Evolutionary conservation across 2,888 invertebrate species (phyloP), one percentile per base, ranked within the genome.

Genomic region (Stenurella melanura): DNA sequence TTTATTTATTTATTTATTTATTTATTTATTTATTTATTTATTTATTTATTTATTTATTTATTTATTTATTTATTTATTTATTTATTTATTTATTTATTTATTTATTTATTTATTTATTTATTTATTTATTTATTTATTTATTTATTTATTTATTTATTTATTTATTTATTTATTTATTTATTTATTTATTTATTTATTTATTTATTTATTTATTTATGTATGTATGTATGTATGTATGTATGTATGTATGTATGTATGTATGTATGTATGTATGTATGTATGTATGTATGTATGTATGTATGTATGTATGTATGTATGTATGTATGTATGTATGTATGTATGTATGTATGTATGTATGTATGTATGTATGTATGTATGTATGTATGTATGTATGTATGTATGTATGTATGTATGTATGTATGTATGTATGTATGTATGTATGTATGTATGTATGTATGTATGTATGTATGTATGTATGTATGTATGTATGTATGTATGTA

Each of bases 221-320:
- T 42, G 42, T 42, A 42, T 42, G 42, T 42, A 42, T 42, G 42
- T 42, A 42, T 42, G 42, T 42, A 42, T 42, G 42, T 42, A 42
- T 42, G 42, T 42, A 42, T 42, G 42, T 42, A 42, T 42, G 42
- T 42, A 42, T 42, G 42, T 42, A 42, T 42, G 42, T 42, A 42
- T 42, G 42, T 42, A 42, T 42, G 42, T 42, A 42, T 42, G 42
- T 42, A 42, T 42, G 42, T 42, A 42, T 42, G 42, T 42, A 42
- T 42, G 42, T 42, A 42, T 42, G 42, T 42, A 42, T 42, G 42
- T 42, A 42, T 42, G 42, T 42, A 42, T 42, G 42, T 42, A 42
- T 42, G 42, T 42, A 42, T 42, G 42, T 42, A 42, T 42, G 42
- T 42, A 42, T 42, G 42, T 42, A 42, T 42, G 42, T 42, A 42